Conservation (phyloP, 2,888 invertebrate species). For the Dicranocentrus wangi region DNA sequence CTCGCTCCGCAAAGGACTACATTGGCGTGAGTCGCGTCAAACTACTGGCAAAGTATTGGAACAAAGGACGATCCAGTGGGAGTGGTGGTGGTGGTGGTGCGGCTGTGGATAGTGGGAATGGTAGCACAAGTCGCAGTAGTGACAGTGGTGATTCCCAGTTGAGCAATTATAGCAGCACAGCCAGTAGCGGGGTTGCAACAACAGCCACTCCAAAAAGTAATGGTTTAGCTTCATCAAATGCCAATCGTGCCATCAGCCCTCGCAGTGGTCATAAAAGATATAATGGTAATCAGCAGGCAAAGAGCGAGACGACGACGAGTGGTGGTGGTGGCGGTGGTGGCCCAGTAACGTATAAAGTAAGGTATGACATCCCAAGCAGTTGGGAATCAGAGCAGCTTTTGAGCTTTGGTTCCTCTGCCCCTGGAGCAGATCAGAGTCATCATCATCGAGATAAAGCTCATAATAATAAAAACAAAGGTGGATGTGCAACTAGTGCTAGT, state of each 20-base stretch:
- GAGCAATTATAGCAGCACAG: conserved; percentile 49
- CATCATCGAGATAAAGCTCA: neutral
- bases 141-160: conserved; percentile 56
- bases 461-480: conserved; percentile 28
- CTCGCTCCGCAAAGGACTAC: conserved; percentile 55
- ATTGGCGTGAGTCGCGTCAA: conserved; percentile 56
- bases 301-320: conserved; percentile 16
- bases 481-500: conserved; percentile 26
- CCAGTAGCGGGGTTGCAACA: conserved; percentile 27
- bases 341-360: conserved; percentile 54
- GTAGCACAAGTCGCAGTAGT: conserved; percentile 44
- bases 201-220: conserved; percentile 1
- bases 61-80: conserved; percentile 45
- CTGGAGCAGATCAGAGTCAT: conserved; percentile 1
- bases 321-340: neutral
- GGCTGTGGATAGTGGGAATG: conserved; percentile 42
- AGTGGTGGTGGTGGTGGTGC: conserved; percentile 1
- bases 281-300: conserved; percentile 14
- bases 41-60: conserved; percentile 59
- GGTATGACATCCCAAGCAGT: conserved; percentile 56
- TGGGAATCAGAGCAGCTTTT: conserved; percentile 58
- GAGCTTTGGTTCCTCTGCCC: conserved; percentile 36
- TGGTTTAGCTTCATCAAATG: conserved; percentile 32
- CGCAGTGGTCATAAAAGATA: conserved; percentile 50
- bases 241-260: conserved; percentile 42